Base-by-base conservation (phyloP, 37 sponge, comb jelly and placozoan genomes). In the Diacarnus erythraeanus region DNA sequence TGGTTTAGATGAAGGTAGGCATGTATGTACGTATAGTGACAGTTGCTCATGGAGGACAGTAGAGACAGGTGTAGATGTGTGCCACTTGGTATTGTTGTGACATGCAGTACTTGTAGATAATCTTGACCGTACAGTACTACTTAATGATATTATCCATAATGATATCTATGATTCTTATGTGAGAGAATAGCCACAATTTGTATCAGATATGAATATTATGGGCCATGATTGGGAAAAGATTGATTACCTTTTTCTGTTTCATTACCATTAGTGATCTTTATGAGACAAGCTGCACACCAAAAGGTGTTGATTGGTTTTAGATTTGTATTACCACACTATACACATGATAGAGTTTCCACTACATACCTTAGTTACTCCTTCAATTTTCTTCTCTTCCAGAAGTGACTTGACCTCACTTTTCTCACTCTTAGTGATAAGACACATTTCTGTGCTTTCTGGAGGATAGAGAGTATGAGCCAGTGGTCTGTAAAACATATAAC, bases 391-490 rank as follows among this genome's bases (percentile, higher is more conserved):
- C n/a, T 40, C 51, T 72, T 85, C 84, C 35, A 95, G 58, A 0
- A 84, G 82, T 44, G 79, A 69, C 47, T 83, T 86, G 4, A 70
- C 77, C 23, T 40, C 51, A 20, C 30, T 38, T 57, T 95, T 92
- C 54, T 80, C 69, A 34, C 78, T 83, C 56, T 92, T 89, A 22
- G 85, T 83, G 63, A 95, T 76, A 29, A 95, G 85, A 36, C 96
- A 95, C 34, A 93, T 51, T 9, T 79, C 87, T 3, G 79, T 47
- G 20, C 76, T 70, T 0, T 57, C 88, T 0, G 59, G 31, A 39
- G 83, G 56, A 78, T 86, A 74, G 27, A 95, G 77, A n/a, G 88
- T 29, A 72, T 92, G 91, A 2, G 77, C 80, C 18, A 95, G 71
- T 20, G 79, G 77, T 26, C 96, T 95, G 72, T 20, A 70, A 3